A percentile compares a stretch with the other conserved stretches of the same genome.
phyloP scores from a whole-genome alignment of 1,140 invertebrate species.

The Orchesella cincta region DNA sequence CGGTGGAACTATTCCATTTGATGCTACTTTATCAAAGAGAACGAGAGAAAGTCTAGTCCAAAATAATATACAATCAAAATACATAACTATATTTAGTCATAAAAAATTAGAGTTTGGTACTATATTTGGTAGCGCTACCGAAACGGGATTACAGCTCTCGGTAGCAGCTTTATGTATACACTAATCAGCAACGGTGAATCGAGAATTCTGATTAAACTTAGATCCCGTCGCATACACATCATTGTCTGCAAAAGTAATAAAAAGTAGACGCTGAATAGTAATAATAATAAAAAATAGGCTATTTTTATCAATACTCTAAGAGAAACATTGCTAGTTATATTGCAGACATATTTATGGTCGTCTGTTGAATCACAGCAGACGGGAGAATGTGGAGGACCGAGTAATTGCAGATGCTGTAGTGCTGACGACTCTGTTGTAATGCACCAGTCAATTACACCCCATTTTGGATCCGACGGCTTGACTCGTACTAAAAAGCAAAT shows the following conservation, averaged over 20 bases:
- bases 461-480: neutral
- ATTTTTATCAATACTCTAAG: too few species aligned
- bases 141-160: neutral
- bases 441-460: constrained; percentile 4
- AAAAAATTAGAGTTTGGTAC: too few species aligned
- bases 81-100: too few species aligned
- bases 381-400: neutral
- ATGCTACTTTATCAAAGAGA: neutral
- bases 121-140: too few species aligned
- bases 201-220: neutral
- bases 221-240: neutral
- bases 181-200: neutral
- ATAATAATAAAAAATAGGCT: neutral
- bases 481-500: neutral
- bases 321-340: neutral
- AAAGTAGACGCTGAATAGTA: neutral
- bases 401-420: neutral
- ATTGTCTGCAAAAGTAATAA: neutral
- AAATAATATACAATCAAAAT: too few species aligned
- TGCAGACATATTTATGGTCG: neutral
- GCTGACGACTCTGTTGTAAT: neutral
- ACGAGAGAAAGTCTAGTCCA: too few species aligned
- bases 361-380: neutral
- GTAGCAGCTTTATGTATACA: neutral
- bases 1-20: neutral